Conservation (phyloP, 2,888 invertebrate species). For the Papilio elwesi region DNA sequence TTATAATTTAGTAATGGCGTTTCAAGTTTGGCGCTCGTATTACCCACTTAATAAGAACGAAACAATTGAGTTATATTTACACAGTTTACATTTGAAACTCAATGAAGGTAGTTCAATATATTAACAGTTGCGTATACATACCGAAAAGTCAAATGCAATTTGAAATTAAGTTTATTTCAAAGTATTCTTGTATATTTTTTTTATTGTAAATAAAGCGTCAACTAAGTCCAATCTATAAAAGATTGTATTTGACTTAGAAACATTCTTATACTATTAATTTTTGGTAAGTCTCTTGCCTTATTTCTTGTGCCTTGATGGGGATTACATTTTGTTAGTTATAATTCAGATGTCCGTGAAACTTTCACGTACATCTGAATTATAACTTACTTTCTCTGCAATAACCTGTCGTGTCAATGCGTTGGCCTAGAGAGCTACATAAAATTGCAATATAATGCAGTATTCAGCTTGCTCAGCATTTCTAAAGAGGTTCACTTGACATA, state of each 20-base stretch:
- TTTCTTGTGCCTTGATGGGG: not conserved
- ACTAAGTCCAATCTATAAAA: not conserved
- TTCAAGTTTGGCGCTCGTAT: slow-evolving; percentile 35
- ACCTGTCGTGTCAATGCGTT: slow-evolving; percentile 34
- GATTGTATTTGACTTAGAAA: not conserved
- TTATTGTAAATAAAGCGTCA: not conserved
- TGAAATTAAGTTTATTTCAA: not conserved
- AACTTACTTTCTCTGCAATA: slow-evolving; percentile 38
- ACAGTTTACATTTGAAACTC: not conserved
- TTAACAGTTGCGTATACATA: not conserved
- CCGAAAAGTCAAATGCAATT: not conserved
- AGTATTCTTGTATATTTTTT: no score
- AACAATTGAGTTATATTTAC: slow-evolving; percentile 18
- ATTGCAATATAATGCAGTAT: slow-evolving; percentile 21
- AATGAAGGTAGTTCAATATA: slow-evolving; percentile 14
- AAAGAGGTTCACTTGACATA: slow-evolving; percentile 1
- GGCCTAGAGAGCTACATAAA: slow-evolving; percentile 35
- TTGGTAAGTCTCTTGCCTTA: not conserved
- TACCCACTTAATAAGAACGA: slow-evolving; percentile 31
- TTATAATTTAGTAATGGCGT: slow-evolving; percentile 26
- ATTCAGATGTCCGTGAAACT: slow-evolving; percentile 35
- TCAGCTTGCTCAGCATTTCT: slow-evolving; percentile 11
- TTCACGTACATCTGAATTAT: slow-evolving; percentile 36
- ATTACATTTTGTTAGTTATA: slow-evolving; percentile 23
- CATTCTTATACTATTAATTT: not conserved